Conservation (phyloP, 1,140 invertebrate genomes). For the Caenorhabditis briggsae region DNA sequence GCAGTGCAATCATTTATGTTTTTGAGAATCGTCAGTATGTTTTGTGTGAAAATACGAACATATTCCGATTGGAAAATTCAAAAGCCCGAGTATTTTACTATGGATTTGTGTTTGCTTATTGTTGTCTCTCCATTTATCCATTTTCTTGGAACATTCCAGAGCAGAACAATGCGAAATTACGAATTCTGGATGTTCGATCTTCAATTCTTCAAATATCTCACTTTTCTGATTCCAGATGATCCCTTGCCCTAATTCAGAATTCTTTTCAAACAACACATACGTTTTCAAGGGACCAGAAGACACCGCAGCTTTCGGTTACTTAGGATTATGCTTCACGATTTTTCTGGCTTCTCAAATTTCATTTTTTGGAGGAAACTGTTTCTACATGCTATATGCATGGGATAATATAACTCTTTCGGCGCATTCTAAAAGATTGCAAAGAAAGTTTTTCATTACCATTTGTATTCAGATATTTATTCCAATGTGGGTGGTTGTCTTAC, state of each 20-base stretch:
- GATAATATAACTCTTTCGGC: not conserved
- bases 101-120: not conserved
- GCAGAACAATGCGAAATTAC: not conserved
- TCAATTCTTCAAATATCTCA: no score
- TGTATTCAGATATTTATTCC: conserved; percentile 26
- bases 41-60: not conserved
- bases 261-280: not conserved
- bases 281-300: not conserved
- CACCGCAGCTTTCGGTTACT: not conserved
- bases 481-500: conserved; percentile 13
- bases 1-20: not conserved
- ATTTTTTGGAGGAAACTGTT: conserved; percentile 1
- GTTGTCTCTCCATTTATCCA: conserved; percentile 5
- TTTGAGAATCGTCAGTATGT: conserved; percentile 12
- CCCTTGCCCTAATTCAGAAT: not conserved
- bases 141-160: conserved; percentile 10
- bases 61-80: not conserved
- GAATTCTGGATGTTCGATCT: not conserved
- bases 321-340: not conserved
- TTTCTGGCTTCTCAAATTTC: not conserved
- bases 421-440: not conserved
- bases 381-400: not conserved
- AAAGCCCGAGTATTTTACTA: not conserved
- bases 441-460: conserved; percentile 3
- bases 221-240: not conserved